phyloP scores from a whole-genome alignment of 1,140 invertebrate genomes.

The Drosophila orena region DNA sequence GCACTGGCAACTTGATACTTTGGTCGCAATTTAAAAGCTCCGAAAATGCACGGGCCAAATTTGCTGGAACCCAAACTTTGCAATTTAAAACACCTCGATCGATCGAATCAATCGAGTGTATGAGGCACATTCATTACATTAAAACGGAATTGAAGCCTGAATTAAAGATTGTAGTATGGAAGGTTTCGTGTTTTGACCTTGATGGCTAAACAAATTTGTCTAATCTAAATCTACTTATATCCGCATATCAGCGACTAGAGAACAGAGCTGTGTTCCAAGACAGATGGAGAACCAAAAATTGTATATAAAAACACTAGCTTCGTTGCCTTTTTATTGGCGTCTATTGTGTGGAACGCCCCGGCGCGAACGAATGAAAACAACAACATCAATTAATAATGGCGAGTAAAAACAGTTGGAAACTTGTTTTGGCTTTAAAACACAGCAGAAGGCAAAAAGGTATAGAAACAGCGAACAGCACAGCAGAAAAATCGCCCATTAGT shows the following conservation, averaged over 20 bases:
- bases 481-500: slow-evolving; percentile 58
- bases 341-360: slow-evolving; percentile 34
- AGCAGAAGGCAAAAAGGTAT: slow-evolving; percentile 31
- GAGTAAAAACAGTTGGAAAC: slow-evolving; percentile 59
- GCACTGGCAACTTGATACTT: background rate
- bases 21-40: background rate
- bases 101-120: background rate
- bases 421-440: slow-evolving; percentile 62
- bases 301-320: slow-evolving; percentile 15
- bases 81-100: slow-evolving; percentile 18
- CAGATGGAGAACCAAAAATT: slow-evolving; percentile 23
- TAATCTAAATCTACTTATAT: slow-evolving; percentile 38
- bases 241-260: slow-evolving; percentile 19
- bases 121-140: slow-evolving; percentile 28
- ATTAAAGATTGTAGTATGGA: slow-evolving; percentile 2
- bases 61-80: background rate
- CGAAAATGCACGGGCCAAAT: no score
- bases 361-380: slow-evolving; percentile 10
- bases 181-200: slow-evolving; percentile 19
- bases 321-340: slow-evolving; percentile 17
- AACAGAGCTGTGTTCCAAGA: slow-evolving; percentile 16
- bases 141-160: slow-evolving; percentile 25
- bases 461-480: slow-evolving; percentile 36
- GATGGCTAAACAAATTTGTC: slow-evolving; percentile 32
- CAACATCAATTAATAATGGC: slow-evolving; percentile 40